Conservation (phyloP, 1,140 invertebrate genomes). For the Anastatus disparis region DNA sequence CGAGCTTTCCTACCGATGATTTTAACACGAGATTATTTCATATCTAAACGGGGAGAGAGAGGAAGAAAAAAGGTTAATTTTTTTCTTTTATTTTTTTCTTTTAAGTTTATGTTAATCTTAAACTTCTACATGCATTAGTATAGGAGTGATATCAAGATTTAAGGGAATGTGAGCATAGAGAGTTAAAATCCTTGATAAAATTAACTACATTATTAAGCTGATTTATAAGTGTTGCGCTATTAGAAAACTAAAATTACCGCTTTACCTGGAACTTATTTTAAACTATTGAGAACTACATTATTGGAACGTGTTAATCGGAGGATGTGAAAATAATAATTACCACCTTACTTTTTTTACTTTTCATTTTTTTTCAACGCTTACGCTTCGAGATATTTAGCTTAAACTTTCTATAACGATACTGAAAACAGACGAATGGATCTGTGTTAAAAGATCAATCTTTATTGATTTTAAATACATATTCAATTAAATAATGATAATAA, state of each 20-base stretch:
- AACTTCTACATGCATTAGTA: background rate
- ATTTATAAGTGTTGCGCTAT: background rate
- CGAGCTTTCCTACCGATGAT: constrained; percentile 26
- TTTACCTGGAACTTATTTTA: background rate
- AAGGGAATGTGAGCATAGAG: background rate
- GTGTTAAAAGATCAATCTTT: no score
- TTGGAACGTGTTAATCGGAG: background rate
- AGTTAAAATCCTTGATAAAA: background rate
- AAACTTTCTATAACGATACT: no score
- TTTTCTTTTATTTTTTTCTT: no score
- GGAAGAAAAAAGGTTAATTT: background rate
- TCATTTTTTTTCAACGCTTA: no score
- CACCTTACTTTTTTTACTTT: no score
- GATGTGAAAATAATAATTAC: no score
- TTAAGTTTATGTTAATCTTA: no score
- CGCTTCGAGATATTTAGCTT: background rate
- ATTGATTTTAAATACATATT: no score
- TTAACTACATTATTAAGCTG: constrained; percentile 17
- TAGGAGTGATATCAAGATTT: constrained; percentile 17
- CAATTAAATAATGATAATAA: no score
- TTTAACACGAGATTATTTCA: constrained; percentile 21
- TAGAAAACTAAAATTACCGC: constrained; percentile 1
- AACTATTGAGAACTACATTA: no score
- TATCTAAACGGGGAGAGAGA: no score
- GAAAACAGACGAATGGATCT: no score